Evolutionary conservation across 2,888 invertebrate species (phyloP).

Genomic region (Willowsia nigromaculata): DNA sequence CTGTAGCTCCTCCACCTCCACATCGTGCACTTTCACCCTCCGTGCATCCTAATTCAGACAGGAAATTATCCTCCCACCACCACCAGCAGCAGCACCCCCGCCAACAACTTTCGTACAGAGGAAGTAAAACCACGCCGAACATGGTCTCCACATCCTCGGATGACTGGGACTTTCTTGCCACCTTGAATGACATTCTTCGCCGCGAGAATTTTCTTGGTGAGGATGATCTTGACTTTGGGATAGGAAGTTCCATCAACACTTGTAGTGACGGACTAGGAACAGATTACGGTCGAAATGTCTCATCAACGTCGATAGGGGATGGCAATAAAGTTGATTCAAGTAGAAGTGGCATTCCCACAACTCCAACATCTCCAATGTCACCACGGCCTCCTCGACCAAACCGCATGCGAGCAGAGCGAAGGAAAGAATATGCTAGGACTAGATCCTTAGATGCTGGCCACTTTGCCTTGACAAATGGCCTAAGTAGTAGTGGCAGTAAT

Average conservation of each 20-base stretch:
- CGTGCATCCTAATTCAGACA: background rate
- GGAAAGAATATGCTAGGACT: constrained; percentile 76
- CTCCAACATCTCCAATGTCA: constrained; percentile 65
- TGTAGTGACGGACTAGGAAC: background rate
- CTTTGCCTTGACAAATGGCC: constrained; percentile 50
- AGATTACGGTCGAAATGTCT: background rate
- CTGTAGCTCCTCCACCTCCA: background rate
- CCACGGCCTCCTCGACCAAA: constrained; percentile 76
- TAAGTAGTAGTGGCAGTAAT: constrained; percentile 15
- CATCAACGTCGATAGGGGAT: background rate
- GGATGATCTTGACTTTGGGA: constrained; percentile 56
- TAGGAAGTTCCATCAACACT: background rate
- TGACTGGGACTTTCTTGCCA: constrained; percentile 78
- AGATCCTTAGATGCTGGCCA: constrained; percentile 75
- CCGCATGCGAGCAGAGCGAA: constrained; percentile 64
- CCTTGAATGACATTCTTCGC: constrained; percentile 76
- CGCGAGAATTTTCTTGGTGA: constrained; percentile 77
- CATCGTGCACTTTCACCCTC: constrained; percentile 18
- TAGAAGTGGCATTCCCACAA: background rate
- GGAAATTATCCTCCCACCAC: background rate
- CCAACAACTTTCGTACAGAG: constrained; percentile 65
- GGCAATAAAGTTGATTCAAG: background rate
- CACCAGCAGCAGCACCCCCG: constrained; percentile 8
- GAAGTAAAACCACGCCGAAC: constrained; percentile 68
- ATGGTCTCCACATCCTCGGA: constrained; percentile 45